Conservation (phyloP, 2,888 invertebrate genomes). For the Drosophila colorata region DNA sequence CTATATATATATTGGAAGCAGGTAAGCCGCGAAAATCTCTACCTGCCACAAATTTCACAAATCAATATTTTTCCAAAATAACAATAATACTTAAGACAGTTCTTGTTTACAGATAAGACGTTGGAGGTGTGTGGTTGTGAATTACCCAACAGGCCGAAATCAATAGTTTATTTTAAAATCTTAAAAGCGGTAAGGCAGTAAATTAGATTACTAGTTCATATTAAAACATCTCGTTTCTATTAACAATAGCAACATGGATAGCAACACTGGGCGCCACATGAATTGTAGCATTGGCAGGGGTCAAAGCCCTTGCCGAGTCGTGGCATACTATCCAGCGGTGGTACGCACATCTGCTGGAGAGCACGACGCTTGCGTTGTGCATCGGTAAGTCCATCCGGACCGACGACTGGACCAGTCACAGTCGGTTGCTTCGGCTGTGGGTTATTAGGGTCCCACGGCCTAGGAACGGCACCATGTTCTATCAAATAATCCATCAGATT, state of each 20-base stretch:
- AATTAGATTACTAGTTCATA: too few species aligned
- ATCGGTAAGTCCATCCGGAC: slow-evolving; percentile 49
- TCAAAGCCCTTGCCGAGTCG: slow-evolving; percentile 65
- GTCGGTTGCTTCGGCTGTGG: not conserved
- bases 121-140: too few species aligned
- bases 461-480: slow-evolving; percentile 17
- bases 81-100: too few species aligned
- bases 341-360: slow-evolving; percentile 55
- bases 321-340: slow-evolving; percentile 64
- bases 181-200: too few species aligned
- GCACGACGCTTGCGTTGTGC: slow-evolving; percentile 46
- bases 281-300: slow-evolving; percentile 33
- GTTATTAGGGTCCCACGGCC: slow-evolving; percentile 46
- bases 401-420: slow-evolving; percentile 23
- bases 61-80: too few species aligned
- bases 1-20: too few species aligned
- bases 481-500: slow-evolving; percentile 60
- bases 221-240: not conserved
- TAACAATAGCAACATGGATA: slow-evolving; percentile 27
- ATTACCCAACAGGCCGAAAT: too few species aligned
- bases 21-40: too few species aligned
- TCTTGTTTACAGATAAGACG: too few species aligned
- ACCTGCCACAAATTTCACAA: too few species aligned
- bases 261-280: slow-evolving; percentile 15
- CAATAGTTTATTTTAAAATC: too few species aligned